phyloP scores from a whole-genome alignment of 2,113 vertebrate species.

The Trachemys scripta region DNA sequence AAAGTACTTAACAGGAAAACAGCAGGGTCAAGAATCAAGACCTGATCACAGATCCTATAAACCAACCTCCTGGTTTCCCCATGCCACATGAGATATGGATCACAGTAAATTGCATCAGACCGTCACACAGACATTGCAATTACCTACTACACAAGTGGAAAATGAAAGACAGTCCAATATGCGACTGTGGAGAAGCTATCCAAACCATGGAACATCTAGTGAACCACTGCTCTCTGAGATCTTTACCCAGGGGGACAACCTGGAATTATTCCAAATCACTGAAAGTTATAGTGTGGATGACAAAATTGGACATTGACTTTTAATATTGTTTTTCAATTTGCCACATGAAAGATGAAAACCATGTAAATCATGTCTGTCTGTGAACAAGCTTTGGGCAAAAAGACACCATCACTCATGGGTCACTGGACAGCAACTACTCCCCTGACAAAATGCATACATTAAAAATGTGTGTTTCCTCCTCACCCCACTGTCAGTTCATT shows the following conservation, averaged over 20 bases:
- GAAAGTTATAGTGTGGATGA: background rate
- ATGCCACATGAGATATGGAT: background rate
- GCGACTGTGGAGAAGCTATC: background rate
- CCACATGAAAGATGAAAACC: constrained; percentile 63
- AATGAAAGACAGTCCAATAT: background rate
- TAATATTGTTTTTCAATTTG: constrained; percentile 53
- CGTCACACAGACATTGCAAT: background rate
- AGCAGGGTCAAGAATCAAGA: background rate
- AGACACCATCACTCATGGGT: constrained; percentile 39
- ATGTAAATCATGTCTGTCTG: constrained; percentile 71
- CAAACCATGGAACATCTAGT: background rate
- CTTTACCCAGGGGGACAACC: background rate
- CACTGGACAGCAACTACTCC: constrained; percentile 4
- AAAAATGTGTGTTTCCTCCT: background rate
- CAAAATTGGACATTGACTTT: constrained; percentile 57
- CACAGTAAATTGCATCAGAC: background rate
- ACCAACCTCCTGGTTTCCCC: background rate
- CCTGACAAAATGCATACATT: constrained; percentile 5
- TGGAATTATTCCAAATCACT: background rate
- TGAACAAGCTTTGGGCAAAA: constrained; percentile 69
- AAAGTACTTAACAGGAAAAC: background rate
- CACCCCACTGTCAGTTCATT: constrained; percentile 4
- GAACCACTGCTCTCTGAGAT: background rate
- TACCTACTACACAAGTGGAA: background rate
- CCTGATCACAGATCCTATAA: background rate